These are phyloP conservation scores for Zele albiditarsus DNA, from an alignment of 2,888 invertebrate species.

Conservation along the genomic window DNA sequence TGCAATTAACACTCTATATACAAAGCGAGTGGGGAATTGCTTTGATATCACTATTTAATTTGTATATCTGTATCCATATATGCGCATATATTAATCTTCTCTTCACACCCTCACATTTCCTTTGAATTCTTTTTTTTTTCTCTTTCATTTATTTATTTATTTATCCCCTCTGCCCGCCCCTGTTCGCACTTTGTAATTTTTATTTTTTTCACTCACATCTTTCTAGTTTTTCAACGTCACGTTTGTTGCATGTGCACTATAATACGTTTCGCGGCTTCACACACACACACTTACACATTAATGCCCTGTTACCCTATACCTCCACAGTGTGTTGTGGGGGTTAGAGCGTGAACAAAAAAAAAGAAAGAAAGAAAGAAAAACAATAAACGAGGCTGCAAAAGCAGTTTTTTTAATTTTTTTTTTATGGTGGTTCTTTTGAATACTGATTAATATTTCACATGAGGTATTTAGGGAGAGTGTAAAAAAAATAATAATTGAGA, in stretches of 20 bases:
- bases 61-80: constrained; percentile 32
- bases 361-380: constrained; percentile 7
- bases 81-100: constrained; percentile 12
- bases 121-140: constrained; percentile 6
- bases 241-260: constrained; percentile 21
- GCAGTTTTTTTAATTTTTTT: constrained; percentile 12
- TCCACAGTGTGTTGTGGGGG: background rate
- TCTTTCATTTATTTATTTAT: background rate
- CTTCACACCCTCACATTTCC: constrained; percentile 9
- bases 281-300: constrained; percentile 25
- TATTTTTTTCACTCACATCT: constrained; percentile 11
- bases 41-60: constrained; percentile 46
- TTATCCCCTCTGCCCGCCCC: background rate
- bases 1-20: constrained; percentile 53
- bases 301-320: constrained; percentile 14
- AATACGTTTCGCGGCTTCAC: constrained; percentile 32
- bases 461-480: constrained; percentile 42
- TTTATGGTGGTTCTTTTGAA: constrained; percentile 42
- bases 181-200: constrained; percentile 18
- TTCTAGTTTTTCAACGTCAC: constrained; percentile 21
- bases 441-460: constrained; percentile 43
- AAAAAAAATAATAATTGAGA: constrained; percentile 5
- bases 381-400: constrained; percentile 5
- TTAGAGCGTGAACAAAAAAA: constrained; percentile 15
- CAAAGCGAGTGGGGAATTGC: constrained; percentile 41